Conservation (phyloP, 2,797 vertebrate species). For the Chaetophractus vellerosus region DNA sequence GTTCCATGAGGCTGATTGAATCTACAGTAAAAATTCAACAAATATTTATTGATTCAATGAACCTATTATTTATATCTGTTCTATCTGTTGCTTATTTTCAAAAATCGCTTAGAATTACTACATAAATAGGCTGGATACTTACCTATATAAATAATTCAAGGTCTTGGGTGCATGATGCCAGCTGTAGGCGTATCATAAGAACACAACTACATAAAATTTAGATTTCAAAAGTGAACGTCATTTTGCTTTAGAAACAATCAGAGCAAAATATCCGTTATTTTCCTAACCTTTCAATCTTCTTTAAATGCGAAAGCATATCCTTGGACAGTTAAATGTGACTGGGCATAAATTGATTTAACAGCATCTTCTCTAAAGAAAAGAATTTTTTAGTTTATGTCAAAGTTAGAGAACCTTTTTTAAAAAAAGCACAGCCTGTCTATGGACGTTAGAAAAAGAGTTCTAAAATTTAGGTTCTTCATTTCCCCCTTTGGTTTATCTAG, state of each 20-base stretch:
- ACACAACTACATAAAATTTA: not conserved
- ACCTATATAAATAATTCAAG: conserved; percentile 13
- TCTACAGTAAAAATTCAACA: conserved; percentile 10
- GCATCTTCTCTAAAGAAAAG: not conserved
- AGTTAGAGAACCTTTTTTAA: not conserved
- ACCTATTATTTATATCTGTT: conserved; percentile 45
- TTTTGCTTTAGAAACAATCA: not conserved
- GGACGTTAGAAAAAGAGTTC: not conserved
- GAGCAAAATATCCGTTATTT: not conserved
- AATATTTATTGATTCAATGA: not conserved
- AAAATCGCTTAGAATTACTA: conserved; percentile 16
- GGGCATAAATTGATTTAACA: conserved; percentile 6
- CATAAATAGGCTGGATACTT: not conserved
- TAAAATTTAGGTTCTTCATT: conserved; percentile 30
- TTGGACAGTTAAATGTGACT: not conserved
- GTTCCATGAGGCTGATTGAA: not conserved
- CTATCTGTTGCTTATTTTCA: conserved; percentile 39
- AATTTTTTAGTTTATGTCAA: not conserved
- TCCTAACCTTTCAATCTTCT: not conserved
- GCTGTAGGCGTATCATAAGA: not conserved
- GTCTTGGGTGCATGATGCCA: not conserved
- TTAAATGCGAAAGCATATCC: not conserved
- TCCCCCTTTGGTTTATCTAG: not conserved
- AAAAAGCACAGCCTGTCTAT: not conserved
- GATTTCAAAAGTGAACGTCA: conserved; percentile 30